A percentile compares a stretch with the other conserved stretches of the same genome.
Conservation (phyloP, 2,113 vertebrate species). For the Grallaria varia region DNA sequence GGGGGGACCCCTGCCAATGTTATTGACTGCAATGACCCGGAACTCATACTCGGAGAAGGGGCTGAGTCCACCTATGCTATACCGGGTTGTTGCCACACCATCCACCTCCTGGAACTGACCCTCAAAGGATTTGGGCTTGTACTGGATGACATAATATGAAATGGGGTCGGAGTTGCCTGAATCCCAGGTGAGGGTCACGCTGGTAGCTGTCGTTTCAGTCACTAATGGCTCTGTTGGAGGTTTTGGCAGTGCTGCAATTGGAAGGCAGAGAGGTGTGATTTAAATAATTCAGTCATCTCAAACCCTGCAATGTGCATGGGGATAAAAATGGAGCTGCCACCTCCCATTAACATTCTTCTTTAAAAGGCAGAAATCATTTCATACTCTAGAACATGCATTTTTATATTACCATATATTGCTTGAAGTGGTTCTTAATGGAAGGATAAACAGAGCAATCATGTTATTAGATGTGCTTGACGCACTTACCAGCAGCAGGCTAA, state of each 20-base stretch:
- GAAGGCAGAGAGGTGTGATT: conserved; percentile 54
- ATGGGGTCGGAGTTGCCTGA: conserved; percentile 92
- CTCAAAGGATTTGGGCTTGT: conserved; percentile 82
- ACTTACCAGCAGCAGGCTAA: conserved; percentile 66
- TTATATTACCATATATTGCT: conserved; percentile 72
- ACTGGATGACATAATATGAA: conserved; percentile 94
- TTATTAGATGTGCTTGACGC: conserved; percentile 68
- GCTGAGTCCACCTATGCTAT: conserved; percentile 96
- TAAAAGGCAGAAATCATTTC: conserved; percentile 71
- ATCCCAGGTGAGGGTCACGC: conserved; percentile 96
- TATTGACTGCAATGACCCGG: conserved; percentile 90
- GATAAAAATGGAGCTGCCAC: conserved; percentile 54
- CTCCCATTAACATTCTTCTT: conserved; percentile 63
- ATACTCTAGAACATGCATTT: conserved; percentile 67
- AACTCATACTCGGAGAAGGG: conserved; percentile 95
- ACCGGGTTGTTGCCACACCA: conserved; percentile 96
- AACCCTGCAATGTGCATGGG: conserved; percentile 16
- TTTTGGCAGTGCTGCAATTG: conserved; percentile 87
- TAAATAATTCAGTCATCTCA: conserved; percentile 58
- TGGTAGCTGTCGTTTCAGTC: conserved; percentile 97
- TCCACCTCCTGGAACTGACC: conserved; percentile 94
- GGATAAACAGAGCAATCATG: conserved; percentile 75
- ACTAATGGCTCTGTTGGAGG: conserved; percentile 87
- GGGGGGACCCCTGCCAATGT: conserved; percentile 89
- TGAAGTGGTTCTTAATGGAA: conserved; percentile 74